Base-by-base conservation (phyloP, 2,113 vertebrate genomes). In the Lycaon pictus region DNA sequence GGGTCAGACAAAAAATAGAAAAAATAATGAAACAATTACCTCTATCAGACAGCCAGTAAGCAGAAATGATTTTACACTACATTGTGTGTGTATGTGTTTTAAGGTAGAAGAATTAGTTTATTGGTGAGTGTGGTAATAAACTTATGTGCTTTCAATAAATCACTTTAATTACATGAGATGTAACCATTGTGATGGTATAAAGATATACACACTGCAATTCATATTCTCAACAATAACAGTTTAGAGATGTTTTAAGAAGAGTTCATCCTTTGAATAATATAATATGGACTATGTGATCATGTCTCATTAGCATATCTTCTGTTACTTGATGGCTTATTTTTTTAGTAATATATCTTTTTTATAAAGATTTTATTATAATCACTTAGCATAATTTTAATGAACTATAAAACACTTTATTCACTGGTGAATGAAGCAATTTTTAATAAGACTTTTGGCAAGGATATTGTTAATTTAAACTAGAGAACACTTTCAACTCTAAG, bases 361-460 rank as follows among this genome's bases (percentile, higher is more conserved):
- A 93, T 85, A 96, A 97, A 95, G 89, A 90, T 92, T 97, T 97
- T 97, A 96, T 96, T 93, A 93, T 96, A 95, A 95, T 89, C 85
- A 84, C 58, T 95, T 94, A 93, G n/a, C 25, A 90, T 87, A 96
- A 23, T 97, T 97, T 98, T 96, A 91, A 85, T 97, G 67, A 96
- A 97, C 95, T 95, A 55, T 76, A 80, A 25, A 84, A 90, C 43
- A 96, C 37, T 97, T 97, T 95, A 92, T 94, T 93, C 96, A 85
- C 83, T 96, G 84, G 81, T 63, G 81, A 95, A 84, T 97, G 84
- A 88, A 94, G 72, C 77, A 88, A 83, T 95, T 97, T 96, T 53
- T 87, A 95, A 94, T 72, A 94, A 88, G 53, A 85, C 5, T 69
- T 96, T 94, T 95, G 71, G 63, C 97, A 98, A 90, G 96, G 92